These are phyloP conservation scores for Tragelaphus scriptus DNA, from an alignment of 2,113 vertebrate genomes.

Conservation along the genomic window DNA sequence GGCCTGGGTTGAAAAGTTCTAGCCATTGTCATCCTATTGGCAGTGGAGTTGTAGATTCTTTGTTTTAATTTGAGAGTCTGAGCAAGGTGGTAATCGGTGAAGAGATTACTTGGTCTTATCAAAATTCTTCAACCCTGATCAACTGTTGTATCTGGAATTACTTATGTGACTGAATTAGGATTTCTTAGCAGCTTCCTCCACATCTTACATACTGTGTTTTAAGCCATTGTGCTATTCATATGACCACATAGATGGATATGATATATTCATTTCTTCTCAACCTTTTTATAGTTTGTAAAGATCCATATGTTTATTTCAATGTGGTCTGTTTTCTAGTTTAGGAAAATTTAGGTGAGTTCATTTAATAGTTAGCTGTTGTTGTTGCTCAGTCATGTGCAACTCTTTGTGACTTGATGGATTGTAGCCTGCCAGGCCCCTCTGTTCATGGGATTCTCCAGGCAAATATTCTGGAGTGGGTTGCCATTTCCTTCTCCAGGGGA, in stretches of 20 bases:
- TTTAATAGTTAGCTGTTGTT: neutral
- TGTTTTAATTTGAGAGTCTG: neutral
- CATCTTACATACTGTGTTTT: neutral
- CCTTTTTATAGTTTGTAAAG: neutral
- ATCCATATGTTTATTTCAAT: slow-evolving; percentile 1
- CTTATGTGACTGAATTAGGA: neutral
- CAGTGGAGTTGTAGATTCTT: neutral
- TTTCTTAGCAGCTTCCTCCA: neutral
- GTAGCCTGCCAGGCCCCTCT: neutral
- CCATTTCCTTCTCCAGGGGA: neutral
- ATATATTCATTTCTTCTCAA: neutral
- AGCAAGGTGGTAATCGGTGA: neutral
- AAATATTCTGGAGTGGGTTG: neutral
- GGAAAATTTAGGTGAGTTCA: neutral
- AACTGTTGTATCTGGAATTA: neutral
- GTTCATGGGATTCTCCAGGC: neutral
- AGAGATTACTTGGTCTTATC: neutral
- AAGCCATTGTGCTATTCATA: fast-evolving
- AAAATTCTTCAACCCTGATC: neutral
- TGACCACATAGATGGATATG: neutral
- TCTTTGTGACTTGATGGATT: neutral
- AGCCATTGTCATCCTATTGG: neutral
- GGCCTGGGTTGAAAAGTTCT: neutral
- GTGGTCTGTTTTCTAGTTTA: neutral
- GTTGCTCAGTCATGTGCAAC: neutral